phyloP scores from a whole-genome alignment of 2,797 vertebrate genomes.

The Pyrocephalus nanus region DNA sequence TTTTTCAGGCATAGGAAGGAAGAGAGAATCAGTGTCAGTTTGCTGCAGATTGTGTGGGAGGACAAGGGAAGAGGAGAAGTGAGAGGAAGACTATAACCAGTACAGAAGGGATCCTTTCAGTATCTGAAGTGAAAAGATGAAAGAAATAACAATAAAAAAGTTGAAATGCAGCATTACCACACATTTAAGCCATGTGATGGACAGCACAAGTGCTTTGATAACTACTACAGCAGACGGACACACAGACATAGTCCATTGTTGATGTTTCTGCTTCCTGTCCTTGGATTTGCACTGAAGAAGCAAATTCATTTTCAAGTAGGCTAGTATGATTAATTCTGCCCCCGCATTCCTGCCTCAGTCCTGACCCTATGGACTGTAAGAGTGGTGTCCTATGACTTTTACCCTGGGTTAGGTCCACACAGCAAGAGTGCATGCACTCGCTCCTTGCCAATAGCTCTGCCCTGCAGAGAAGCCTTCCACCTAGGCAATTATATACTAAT shows the following conservation, averaged over 20 bases:
- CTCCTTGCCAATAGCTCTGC: neutral
- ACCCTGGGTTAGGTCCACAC: neutral
- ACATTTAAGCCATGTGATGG: neutral
- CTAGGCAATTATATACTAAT: neutral
- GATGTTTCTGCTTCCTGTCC: neutral
- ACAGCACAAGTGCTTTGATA: neutral
- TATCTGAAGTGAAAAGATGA: constrained; percentile 43
- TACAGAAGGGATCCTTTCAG: constrained; percentile 4
- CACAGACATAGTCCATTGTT: neutral
- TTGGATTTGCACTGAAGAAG: neutral
- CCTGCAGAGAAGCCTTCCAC: neutral
- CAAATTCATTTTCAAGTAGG: neutral
- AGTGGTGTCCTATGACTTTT: neutral
- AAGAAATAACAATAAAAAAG: neutral
- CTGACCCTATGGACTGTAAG: neutral
- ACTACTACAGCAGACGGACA: neutral
- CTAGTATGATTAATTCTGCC: neutral
- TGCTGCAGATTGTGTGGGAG: neutral
- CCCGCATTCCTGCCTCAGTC: neutral
- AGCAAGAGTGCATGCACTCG: rapidly evolving
- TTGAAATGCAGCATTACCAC: neutral
- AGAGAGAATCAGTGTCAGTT: neutral
- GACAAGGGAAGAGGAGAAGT: neutral
- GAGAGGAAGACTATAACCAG: neutral
- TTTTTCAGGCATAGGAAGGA: neutral